Conservation (phyloP, 2,888 invertebrate species). For the Baronia brevicornis region DNA sequence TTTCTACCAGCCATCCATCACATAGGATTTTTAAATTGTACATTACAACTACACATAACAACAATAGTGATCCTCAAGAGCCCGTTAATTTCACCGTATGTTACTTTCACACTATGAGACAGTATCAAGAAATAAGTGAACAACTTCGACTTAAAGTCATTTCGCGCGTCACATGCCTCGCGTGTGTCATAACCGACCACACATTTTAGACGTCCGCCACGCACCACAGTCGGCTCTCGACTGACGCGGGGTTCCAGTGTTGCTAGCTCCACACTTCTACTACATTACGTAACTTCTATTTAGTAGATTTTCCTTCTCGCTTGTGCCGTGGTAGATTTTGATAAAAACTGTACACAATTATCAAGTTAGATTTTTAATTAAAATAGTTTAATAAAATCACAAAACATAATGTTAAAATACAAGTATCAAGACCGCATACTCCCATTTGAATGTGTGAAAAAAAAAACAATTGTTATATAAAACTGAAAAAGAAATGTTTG, state of each 20-base stretch:
- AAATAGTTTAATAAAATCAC: too few species aligned
- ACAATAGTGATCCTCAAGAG: background rate
- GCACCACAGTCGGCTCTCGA: slow-evolving; percentile 51
- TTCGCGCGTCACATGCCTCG: slow-evolving; percentile 32
- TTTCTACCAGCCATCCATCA: slow-evolving; percentile 43
- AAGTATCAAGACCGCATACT: too few species aligned
- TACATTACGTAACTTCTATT: slow-evolving; percentile 30
- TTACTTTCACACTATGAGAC: slow-evolving; percentile 1
- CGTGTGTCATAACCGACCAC: slow-evolving; percentile 33
- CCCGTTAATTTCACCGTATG: background rate
- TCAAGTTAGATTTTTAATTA: too few species aligned
- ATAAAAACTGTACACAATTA: too few species aligned
- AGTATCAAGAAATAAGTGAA: slow-evolving; percentile 15
- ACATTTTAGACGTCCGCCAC: slow-evolving; percentile 45
- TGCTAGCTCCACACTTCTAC: slow-evolving; percentile 27
- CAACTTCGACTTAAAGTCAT: slow-evolving; percentile 38
- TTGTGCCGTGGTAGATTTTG: slow-evolving; percentile 4
- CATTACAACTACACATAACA: slow-evolving; percentile 7
- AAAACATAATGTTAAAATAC: too few species aligned
- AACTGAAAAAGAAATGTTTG: too few species aligned
- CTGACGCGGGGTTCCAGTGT: slow-evolving; percentile 44
- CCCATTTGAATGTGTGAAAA: too few species aligned
- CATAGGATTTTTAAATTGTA: slow-evolving; percentile 14
- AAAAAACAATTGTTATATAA: too few species aligned
- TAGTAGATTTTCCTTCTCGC: slow-evolving; percentile 17